Percentiles rank a stretch among this genome's conserved stretches.
phyloP scores from a whole-genome alignment of 2,888 invertebrate species.

The Antitype chi region DNA sequence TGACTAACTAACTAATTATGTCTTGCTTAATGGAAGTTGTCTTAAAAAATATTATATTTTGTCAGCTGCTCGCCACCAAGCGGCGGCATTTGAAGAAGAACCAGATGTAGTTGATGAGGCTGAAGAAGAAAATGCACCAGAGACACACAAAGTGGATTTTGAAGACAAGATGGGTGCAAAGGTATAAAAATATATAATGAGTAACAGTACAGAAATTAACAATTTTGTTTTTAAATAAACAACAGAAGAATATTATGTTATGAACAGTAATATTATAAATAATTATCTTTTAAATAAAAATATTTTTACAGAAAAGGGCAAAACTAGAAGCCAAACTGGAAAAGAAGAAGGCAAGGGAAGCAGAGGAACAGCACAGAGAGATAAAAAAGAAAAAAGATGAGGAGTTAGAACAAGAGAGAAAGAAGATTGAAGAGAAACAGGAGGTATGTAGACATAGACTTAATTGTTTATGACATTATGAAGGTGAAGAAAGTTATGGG shows the following conservation, averaged over 20 bases:
- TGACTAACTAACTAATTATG: not conserved
- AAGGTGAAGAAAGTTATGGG: not conserved
- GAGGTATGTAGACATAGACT: slow-evolving; percentile 74
- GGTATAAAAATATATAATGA: slow-evolving; percentile 68
- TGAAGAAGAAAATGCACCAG: slow-evolving; percentile 83
- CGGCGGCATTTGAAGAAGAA: slow-evolving; percentile 86
- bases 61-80: slow-evolving; percentile 86
- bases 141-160: slow-evolving; percentile 79
- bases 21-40: not conserved
- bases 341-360: slow-evolving; percentile 95
- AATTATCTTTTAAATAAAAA: not conserved
- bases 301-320: slow-evolving; percentile 93
- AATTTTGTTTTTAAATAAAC: not conserved
- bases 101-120: slow-evolving; percentile 89
- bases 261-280: not conserved
- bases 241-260: not conserved
- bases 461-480: not conserved
- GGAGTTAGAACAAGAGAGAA: slow-evolving; percentile 94
- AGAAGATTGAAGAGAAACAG: slow-evolving; percentile 93
- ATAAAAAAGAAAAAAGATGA: slow-evolving; percentile 95
- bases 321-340: slow-evolving; percentile 98
- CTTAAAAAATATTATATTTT: slow-evolving; percentile 11
- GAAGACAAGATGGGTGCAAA: slow-evolving; percentile 98
- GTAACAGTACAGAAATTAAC: not conserved
- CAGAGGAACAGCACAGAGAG: slow-evolving; percentile 94